Evolutionary conservation across 2,113 vertebrate genomes (phyloP), one percentile per base, ranked within the genome.

Genomic region (Cheilinus undulatus): DNA sequence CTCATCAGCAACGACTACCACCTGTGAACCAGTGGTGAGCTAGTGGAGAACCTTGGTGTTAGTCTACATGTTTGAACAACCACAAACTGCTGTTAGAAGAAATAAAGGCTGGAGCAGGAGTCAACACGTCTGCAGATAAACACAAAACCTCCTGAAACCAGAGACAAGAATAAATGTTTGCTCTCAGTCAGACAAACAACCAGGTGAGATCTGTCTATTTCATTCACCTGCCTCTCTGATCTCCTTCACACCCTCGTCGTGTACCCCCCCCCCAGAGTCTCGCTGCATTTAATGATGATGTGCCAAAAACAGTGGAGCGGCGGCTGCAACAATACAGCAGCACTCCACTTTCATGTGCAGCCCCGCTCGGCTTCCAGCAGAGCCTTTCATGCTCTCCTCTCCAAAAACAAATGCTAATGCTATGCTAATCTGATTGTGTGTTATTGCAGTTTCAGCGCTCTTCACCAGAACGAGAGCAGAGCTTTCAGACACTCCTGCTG

Each of bases 351-450:
- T 73, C 62, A 50, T 66, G 38, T 57, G 6, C 26, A 17, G 42
- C 53, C 17, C 48, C 1, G n/a, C 45, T 56, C 56, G 30, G 42
- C 61, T 20, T 75, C 51, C 67, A 54, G 46, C 54, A 8, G 14
- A 42, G 56, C 10, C 68, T 63, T 66, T 73, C 52, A 58, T 58
- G 23, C 11, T 28, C 40, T 4, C 20, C 13, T 11, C 51, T 43
- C 17, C 48, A 7, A 28, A 74, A 30, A 61, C 63, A 77, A 79
- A 86, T 83, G 79, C 77, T 83, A 85, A 87, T 80, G 22, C 48
- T 19, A 89, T 89, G 86, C 50, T 76, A 86, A 84, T 91, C 15
- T 61, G 45, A 42, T 38, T 53, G 58, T 60, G 62, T 57, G 67
- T 48, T 36, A 70, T 30, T 61, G 43, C 36, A 22, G 57, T 65